These are phyloP conservation scores for Bursaphelenchus okinawaensis DNA, from an alignment of 2,888 invertebrate genomes.

Conservation along the genomic window DNA sequence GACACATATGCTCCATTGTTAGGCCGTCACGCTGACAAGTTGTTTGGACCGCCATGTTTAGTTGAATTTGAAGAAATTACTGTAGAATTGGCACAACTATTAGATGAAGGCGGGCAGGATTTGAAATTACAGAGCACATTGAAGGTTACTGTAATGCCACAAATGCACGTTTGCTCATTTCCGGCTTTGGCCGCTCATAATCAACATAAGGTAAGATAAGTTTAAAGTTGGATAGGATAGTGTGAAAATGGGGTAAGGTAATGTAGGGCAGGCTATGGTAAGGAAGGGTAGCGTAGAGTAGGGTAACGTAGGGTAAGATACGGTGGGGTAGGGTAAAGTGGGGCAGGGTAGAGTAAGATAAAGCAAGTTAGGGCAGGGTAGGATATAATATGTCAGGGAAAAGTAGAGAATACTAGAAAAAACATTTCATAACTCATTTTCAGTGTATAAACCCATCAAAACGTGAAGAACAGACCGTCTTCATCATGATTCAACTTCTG, in stretches of 20 bases:
- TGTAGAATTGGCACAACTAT: slow-evolving; percentile 35
- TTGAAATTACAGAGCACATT: slow-evolving; percentile 35
- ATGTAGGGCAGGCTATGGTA: no score
- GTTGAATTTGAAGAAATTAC: slow-evolving; percentile 46
- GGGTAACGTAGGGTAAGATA: neutral
- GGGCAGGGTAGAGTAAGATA: no score
- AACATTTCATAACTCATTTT: slow-evolving; percentile 1
- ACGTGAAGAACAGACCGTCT: slow-evolving; percentile 37
- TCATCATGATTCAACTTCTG: slow-evolving; percentile 46
- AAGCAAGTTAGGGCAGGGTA: no score
- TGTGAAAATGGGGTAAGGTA: no score
- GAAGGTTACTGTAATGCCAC: slow-evolving; percentile 41
- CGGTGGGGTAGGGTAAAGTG: no score
- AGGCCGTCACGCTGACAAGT: slow-evolving; percentile 36
- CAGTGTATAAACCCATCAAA: slow-evolving; percentile 17
- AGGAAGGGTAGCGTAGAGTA: neutral
- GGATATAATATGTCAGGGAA: no score
- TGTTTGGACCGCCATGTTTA: slow-evolving; percentile 38
- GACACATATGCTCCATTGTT: slow-evolving; percentile 48
- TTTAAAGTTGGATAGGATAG: no score
- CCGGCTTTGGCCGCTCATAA: slow-evolving; percentile 46
- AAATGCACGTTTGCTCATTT: slow-evolving; percentile 42
- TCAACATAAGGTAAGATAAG: slow-evolving; percentile 32
- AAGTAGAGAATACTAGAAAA: no score
- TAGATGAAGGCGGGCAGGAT: slow-evolving; percentile 37